Percentiles rank a stretch among this genome's conserved stretches.
These are phyloP conservation scores for Drosophila pseudotakahashii DNA, from an alignment of 2,888 invertebrate genomes.

Conservation along the genomic window DNA sequence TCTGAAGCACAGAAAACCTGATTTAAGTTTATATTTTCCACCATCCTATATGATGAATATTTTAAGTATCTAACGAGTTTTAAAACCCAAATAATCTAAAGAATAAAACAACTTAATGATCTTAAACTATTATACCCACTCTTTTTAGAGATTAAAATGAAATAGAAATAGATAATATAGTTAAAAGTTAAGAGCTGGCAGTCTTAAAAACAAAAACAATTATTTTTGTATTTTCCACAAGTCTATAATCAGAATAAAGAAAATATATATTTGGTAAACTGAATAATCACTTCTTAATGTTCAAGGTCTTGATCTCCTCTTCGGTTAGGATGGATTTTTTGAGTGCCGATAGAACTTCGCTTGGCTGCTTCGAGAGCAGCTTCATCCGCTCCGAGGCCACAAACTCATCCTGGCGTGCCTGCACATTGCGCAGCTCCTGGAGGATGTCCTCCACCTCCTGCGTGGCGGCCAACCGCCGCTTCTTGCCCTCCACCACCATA, in stretches of 20 bases:
- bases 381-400: constrained; percentile 60
- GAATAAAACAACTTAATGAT: no score
- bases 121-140: background rate
- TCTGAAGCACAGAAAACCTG: background rate
- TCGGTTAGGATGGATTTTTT: constrained; percentile 39
- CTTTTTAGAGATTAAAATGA: background rate
- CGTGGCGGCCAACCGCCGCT: constrained; percentile 14
- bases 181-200: background rate
- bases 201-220: background rate
- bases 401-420: constrained; percentile 46
- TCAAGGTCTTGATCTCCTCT: constrained; percentile 43
- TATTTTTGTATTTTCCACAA: background rate
- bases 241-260: background rate
- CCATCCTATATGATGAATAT: no score
- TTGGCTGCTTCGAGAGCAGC: constrained; percentile 44
- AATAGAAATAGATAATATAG: background rate
- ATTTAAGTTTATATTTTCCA: background rate
- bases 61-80: no score
- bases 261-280: background rate
- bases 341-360: constrained; percentile 49
- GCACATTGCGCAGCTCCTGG: constrained; percentile 41
- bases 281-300: constrained; percentile 26
- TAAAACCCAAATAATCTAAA: no score
- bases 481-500: constrained; percentile 25
- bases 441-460: constrained; percentile 47